These are phyloP conservation scores for Cataglyphis altisquamis DNA, from an alignment of 2,888 invertebrate genomes.

Conservation along the genomic window DNA sequence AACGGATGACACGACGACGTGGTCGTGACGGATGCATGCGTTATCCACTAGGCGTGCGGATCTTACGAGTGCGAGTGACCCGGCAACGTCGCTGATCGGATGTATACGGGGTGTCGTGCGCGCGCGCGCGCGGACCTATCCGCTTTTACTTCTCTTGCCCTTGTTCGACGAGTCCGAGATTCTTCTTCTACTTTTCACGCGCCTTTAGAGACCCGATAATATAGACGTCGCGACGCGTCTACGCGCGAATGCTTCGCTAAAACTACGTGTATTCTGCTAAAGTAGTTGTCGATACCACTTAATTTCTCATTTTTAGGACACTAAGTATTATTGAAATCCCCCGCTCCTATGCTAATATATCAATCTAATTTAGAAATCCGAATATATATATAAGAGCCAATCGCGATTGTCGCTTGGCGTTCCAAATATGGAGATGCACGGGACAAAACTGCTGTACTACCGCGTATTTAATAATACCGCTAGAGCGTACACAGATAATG, in stretches of 20 bases:
- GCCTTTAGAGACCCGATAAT: not conserved
- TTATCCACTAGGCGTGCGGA: slow-evolving; percentile 18
- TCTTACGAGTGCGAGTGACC: slow-evolving; percentile 21
- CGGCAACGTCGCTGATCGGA: slow-evolving; percentile 46
- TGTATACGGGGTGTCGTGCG: slow-evolving; percentile 25
- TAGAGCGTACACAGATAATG: slow-evolving; percentile 23
- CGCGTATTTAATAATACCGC: slow-evolving; percentile 24
- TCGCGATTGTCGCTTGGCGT: not conserved
- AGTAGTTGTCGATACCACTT: not conserved
- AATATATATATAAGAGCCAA: slow-evolving; percentile 11
- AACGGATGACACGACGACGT: slow-evolving; percentile 34
- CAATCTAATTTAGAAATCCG: slow-evolving; percentile 11
- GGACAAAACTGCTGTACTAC: not conserved
- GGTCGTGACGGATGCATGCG: slow-evolving; percentile 35
- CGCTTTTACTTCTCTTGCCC: not conserved
- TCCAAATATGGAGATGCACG: slow-evolving; percentile 11
- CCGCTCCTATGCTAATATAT: not conserved
- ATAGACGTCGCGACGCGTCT: not conserved
- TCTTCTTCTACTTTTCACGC: slow-evolving; percentile 1
- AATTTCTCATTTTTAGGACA: slow-evolving; percentile 39
- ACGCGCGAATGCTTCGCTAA: not conserved
- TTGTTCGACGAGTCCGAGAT: not conserved
- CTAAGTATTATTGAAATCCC: not conserved
- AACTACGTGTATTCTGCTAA: not conserved
- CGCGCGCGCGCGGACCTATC: not conserved